Percentiles rank a stretch among this genome's conserved stretches.
These are phyloP conservation scores for Mustela lutreola DNA, from an alignment of 2,113 vertebrate species.

Conservation along the genomic window DNA sequence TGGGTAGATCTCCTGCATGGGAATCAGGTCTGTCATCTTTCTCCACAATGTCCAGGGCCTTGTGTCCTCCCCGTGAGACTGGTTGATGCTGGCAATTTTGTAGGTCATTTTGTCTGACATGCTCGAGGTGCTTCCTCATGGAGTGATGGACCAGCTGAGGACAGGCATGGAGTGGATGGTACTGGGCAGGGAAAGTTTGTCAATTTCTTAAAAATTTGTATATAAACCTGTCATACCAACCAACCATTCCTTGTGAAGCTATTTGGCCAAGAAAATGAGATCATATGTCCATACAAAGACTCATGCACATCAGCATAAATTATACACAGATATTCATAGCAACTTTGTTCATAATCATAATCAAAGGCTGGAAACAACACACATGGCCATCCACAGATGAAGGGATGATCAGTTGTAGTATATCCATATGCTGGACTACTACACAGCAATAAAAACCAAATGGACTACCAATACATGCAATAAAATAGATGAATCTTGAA, in stretches of 20 bases:
- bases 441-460: background rate
- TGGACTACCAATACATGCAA: background rate
- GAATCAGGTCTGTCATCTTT: slow-evolving; percentile 99
- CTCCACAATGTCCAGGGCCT: slow-evolving; percentile 95
- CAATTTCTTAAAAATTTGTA: background rate
- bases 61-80: slow-evolving; percentile 96
- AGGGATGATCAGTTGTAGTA: background rate
- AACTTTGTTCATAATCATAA: background rate
- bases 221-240: background rate
- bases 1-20: slow-evolving; percentile 95
- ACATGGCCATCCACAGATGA: background rate
- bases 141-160: background rate
- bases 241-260: background rate
- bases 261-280: background rate
- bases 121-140: background rate
- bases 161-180: background rate
- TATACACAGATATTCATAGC: background rate
- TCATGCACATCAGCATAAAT: background rate
- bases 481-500: background rate
- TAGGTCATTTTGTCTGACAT: background rate
- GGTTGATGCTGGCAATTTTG: slow-evolving; percentile 94
- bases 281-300: background rate
- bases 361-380: background rate
- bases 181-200: background rate
- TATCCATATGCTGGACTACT: background rate